Conservation (phyloP, 2,888 invertebrate species). For the Elysia crispata region DNA sequence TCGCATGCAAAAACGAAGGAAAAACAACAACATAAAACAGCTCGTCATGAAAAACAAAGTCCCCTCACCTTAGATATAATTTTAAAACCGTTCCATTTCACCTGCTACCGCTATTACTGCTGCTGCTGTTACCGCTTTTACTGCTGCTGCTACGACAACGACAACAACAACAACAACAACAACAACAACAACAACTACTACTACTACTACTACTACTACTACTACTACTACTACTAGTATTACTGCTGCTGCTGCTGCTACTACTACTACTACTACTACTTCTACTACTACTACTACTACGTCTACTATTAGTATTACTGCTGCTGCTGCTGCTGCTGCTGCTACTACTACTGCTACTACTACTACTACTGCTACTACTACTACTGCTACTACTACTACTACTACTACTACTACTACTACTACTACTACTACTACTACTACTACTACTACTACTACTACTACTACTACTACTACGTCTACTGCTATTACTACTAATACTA, state of each 20-base stretch:
- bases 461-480: no score
- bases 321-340: no score
- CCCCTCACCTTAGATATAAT: no score
- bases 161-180: constrained; percentile 27
- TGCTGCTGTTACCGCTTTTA: no score
- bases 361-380: constrained; percentile 26
- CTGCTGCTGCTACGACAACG: constrained; percentile 38
- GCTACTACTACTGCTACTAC: constrained; percentile 28
- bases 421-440: constrained; percentile 34
- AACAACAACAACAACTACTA: constrained; percentile 36
- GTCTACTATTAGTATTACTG: no score
- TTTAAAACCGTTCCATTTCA: constrained; percentile 17
- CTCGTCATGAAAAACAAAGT: no score
- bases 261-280: constrained; percentile 25
- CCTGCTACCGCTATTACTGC: constrained; percentile 32
- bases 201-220: constrained; percentile 29
- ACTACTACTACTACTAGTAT: no score
- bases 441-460: no score
- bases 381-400: constrained; percentile 22
- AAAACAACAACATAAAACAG: no score
- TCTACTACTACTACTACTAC: no score
- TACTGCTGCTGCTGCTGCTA: constrained; percentile 29
- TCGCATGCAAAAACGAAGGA: no score
- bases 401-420: constrained; percentile 33
- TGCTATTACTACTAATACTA: no score